Base-by-base conservation (phyloP, 2,797 vertebrate species). In the Labeo calbasu region DNA sequence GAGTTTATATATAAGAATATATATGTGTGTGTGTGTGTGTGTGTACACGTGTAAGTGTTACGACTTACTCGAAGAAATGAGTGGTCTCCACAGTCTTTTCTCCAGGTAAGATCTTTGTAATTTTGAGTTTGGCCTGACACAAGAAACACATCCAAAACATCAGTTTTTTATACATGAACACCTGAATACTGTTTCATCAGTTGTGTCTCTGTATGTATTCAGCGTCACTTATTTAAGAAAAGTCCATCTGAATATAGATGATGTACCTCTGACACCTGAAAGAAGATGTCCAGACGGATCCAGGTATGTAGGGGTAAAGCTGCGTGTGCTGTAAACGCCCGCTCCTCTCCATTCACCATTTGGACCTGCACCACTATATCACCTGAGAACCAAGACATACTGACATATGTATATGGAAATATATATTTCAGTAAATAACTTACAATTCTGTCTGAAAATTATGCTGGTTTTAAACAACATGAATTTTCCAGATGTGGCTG, bases 211-310 rank as follows among this genome's bases (percentile, higher is more conserved):
- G 28, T 57, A n/a, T 55, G 53, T n/a, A 48, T 28, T 65, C 23
- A 65, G 23, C 51, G 15, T 72, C 9, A 51, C 9, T 23, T 13
- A 6, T 21, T 17, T 6, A 13, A 61, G 21, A 21, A 61, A 61
- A 61, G 8, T 59, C 3, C 13, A 28, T 6, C 13, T 43, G 21
- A 23, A 79, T 53, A 40, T 43, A 13, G 15, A 48, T 76, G 65
- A 43, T 59, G 51, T 70, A 99, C 97, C 96, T 96, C 92, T 84
- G 95, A 93, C 82, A 94, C 92, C 9, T 89, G 92, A 84, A 98
- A 91, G 81, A 93, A 95, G 84, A 96, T 87, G 89, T 99, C 96
- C 79, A 99, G 91, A 73, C 96, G 93, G 88, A 96, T 95, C 97
- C 97, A 99, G 70, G 94, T 95, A 89, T 92, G 89, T 88, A 96